phyloP scores from a whole-genome alignment of 1,140 invertebrate species.

The Metopolophium dirhodum region DNA sequence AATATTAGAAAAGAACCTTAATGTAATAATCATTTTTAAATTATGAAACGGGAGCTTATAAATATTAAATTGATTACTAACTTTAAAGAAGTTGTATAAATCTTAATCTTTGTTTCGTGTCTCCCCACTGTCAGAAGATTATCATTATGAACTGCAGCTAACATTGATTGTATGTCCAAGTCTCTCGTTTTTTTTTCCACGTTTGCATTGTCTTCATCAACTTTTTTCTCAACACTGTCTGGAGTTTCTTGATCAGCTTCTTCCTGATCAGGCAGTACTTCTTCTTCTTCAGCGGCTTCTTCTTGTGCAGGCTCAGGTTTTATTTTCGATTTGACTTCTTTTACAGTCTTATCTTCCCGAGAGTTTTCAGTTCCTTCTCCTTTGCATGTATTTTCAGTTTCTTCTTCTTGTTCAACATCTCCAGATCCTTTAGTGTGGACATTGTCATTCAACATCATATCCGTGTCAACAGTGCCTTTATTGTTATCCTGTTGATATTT shows the following conservation, averaged over 20 bases:
- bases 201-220: neutral
- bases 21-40: neutral
- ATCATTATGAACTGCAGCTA: slow-evolving; percentile 58
- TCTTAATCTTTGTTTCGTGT: neutral
- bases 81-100: neutral
- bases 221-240: neutral
- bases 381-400: neutral
- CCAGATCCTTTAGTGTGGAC: neutral
- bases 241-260: neutral
- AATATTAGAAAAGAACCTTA: too few relatives aligned
- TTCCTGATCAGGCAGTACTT: neutral
- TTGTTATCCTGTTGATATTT: neutral
- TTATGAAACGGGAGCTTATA: neutral
- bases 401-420: neutral
- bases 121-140: neutral
- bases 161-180: slow-evolving; percentile 58
- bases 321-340: too few relatives aligned
- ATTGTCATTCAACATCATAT: slow-evolving; percentile 45
- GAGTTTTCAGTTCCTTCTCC: too few relatives aligned
- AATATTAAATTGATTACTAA: neutral
- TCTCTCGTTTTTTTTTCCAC: neutral
- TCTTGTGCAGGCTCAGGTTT: too few relatives aligned
- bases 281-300: too few relatives aligned
- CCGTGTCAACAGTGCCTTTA: neutral
- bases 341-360: too few relatives aligned